phyloP scores from a whole-genome alignment of 2,113 vertebrate genomes.

The Holacanthus passer region DNA sequence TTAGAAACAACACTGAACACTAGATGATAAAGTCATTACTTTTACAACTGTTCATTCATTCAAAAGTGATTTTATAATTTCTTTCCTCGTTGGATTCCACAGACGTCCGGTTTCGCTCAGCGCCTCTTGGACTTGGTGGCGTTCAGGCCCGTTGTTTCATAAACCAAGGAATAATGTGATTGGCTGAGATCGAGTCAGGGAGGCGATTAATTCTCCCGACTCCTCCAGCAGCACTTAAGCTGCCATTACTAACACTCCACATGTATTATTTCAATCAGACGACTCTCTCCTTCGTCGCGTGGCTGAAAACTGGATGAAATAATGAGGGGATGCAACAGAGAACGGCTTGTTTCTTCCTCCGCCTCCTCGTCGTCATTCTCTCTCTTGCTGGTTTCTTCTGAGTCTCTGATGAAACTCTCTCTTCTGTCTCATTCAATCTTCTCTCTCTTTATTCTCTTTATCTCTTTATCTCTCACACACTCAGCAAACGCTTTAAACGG shows the following conservation, averaged over 20 bases:
- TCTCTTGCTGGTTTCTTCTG: neutral
- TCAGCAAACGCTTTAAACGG: neutral
- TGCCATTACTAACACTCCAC: constrained; percentile 78
- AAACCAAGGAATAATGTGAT: constrained; percentile 88
- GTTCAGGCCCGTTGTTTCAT: constrained; percentile 85
- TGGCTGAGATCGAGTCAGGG: constrained; percentile 76
- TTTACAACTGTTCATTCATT: neutral
- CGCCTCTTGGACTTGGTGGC: constrained; percentile 76
- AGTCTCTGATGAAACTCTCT: neutral
- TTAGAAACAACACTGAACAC: neutral
- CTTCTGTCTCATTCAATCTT: neutral
- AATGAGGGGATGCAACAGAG: constrained; percentile 17
- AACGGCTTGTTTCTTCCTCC: neutral
- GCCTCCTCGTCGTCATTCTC: neutral
- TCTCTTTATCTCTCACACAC: neutral
- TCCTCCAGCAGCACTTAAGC: constrained; percentile 76
- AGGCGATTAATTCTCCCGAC: constrained; percentile 79
- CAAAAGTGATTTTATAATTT: neutral
- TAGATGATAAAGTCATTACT: neutral
- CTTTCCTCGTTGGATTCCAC: constrained; percentile 4
- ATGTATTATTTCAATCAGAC: constrained; percentile 81
- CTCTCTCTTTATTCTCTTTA: neutral
- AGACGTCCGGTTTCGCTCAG: neutral
- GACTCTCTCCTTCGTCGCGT: constrained; percentile 33
- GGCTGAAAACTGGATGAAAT: constrained; percentile 50